Evolutionary conservation across 2,797 vertebrate species (phyloP).

Genomic region (Acanthurus leucopareius): DNA sequence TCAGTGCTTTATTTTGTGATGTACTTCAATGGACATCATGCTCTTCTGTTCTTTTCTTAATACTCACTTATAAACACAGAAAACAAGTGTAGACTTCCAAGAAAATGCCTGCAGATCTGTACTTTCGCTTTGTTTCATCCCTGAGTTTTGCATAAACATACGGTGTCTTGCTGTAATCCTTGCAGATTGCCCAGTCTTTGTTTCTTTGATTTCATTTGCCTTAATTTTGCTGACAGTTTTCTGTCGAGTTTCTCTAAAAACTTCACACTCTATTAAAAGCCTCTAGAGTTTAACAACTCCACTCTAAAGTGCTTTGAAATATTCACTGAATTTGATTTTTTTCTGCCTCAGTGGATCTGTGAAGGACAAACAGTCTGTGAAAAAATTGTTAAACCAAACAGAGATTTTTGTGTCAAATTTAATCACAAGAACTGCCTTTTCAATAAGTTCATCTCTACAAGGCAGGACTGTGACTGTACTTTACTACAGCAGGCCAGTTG

Average conservation of each 20-base stretch:
- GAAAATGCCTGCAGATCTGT: background rate
- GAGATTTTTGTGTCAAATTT: background rate
- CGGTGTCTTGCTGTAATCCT: constrained; percentile 5
- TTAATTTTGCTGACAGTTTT: background rate
- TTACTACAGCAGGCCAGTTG: too few species aligned
- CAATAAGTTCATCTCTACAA: background rate
- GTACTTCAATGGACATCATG: too few species aligned
- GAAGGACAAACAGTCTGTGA: background rate
- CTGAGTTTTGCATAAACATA: background rate
- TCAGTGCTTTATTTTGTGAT: too few species aligned
- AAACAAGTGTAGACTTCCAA: background rate
- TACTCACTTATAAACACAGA: background rate
- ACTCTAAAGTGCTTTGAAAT: constrained; percentile 12
- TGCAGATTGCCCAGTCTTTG: background rate
- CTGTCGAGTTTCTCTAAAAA: too few species aligned
- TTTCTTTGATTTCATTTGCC: background rate
- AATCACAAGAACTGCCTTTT: too few species aligned
- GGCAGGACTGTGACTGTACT: background rate
- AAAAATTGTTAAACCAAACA: background rate
- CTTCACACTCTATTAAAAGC: constrained; percentile 25
- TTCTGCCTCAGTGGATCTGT: background rate
- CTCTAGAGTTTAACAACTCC: background rate
- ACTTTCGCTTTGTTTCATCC: background rate
- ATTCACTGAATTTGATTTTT: constrained; percentile 12
- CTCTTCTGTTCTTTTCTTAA: background rate